Percentiles rank a stretch among this genome's conserved stretches.
Conservation (phyloP, 2,113 vertebrate genomes). For the Caracal caracal region DNA sequence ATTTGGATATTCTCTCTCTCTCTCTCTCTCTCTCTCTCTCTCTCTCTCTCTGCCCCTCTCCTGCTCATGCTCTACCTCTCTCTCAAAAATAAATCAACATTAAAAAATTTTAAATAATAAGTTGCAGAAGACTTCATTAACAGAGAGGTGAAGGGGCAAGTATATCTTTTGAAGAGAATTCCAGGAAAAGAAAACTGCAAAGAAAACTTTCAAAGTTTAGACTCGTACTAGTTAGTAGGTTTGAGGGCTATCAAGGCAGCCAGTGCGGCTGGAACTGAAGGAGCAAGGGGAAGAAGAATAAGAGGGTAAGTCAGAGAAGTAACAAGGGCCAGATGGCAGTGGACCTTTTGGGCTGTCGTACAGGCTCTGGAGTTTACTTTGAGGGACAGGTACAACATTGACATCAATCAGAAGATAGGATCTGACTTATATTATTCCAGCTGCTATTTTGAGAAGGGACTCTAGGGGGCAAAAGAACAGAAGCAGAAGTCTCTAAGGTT, state of each 20-base stretch:
- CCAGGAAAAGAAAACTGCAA: background rate
- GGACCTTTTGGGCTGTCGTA: background rate
- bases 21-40: too few relatives aligned
- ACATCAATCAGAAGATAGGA: background rate
- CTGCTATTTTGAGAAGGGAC: background rate
- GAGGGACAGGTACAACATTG: background rate
- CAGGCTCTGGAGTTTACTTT: background rate
- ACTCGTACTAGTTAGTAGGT: background rate
- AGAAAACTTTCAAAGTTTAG: background rate
- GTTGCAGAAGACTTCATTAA: background rate
- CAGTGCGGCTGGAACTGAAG: background rate
- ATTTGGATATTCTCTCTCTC: too few relatives aligned
- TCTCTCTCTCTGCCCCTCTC: too few relatives aligned
- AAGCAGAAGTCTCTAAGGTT: background rate
- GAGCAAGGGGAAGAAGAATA: background rate
- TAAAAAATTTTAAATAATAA: background rate
- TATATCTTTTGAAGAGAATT: background rate
- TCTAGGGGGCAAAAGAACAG: background rate
- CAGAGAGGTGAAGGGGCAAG: background rate
- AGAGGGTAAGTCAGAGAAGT: background rate
- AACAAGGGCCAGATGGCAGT: background rate
- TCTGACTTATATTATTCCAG: background rate
- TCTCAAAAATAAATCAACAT: too few relatives aligned
- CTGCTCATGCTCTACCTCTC: too few relatives aligned
- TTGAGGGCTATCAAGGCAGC: background rate